Evolutionary conservation across 2,797 vertebrate genomes (phyloP).

Genomic region (Staurois parvus): DNA sequence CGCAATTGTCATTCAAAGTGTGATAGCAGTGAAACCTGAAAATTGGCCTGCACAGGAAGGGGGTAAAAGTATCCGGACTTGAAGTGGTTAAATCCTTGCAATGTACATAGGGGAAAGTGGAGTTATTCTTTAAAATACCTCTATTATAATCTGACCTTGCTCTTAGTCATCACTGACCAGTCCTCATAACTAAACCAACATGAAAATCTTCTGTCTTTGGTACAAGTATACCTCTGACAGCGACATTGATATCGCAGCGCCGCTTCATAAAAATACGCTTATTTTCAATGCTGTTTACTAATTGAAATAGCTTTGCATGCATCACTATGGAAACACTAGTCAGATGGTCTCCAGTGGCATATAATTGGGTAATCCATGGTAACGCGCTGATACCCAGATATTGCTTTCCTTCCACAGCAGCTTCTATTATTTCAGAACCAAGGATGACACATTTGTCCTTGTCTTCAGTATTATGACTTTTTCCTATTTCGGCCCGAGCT

Average conservation of each 20-base stretch:
- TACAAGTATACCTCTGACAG: no score
- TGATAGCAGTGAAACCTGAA: no score
- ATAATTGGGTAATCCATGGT: conserved; percentile 48
- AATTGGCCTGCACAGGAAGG: no score
- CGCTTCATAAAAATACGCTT: conserved; percentile 2
- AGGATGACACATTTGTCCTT: conserved; percentile 38
- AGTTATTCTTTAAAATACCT: no score
- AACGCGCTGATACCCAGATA: conserved; percentile 45
- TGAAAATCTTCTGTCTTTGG: no score
- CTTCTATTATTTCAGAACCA: conserved; percentile 7
- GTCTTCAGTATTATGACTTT: conserved; percentile 33
- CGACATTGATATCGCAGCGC: background rate
- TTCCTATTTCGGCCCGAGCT: conserved; percentile 1
- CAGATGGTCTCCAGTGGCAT: conserved; percentile 32
- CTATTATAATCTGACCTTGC: no score
- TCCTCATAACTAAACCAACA: no score
- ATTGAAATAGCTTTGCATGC: conserved; percentile 35
- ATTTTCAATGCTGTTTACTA: conserved; percentile 30
- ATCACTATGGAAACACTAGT: conserved; percentile 48
- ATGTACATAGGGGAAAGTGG: no score
- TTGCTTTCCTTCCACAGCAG: conserved; percentile 17
- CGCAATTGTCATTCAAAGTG: no score
- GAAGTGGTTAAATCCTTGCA: no score
- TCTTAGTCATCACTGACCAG: no score
- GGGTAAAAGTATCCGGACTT: no score